Evolutionary conservation across 2,888 invertebrate species (phyloP), one percentile per base, ranked within the genome.

Genomic region (Lycophotia porphyrea): DNA sequence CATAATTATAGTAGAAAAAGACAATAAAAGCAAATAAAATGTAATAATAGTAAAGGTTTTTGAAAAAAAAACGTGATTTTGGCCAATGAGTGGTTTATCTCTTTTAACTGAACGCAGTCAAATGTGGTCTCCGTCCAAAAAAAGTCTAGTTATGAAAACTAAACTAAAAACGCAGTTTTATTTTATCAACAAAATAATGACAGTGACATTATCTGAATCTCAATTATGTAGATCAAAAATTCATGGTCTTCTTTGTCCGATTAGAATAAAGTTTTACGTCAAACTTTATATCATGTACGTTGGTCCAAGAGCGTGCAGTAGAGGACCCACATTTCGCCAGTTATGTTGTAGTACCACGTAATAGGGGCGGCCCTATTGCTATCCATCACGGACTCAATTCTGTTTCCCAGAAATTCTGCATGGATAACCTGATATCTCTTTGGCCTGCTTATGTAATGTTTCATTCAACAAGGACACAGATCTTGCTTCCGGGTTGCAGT

Each of bases 241-340:
- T 13, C 49, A 63, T 27, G 18, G 18, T 18, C 18, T 27, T 36
- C 7, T 47, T 58, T 31, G 8, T 39, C 4, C 9, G 36, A 64
- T 31, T 47, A 3, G 31, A 74, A 58, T 75, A n/a, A 74, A 74
- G 55, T 44, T 55, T 31, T 18, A 34, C 9, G 24, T 47, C 31
- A 31, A 31, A 58, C 18, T 58, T 58, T 18, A 27, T 8, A 58
- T 21, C 18, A 31, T 9, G n/a, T 31, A 34, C 21, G 55, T 55
- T 55, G 7, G 27, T 55, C 15, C 15, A 15, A 27, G 27, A 52
- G 13, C 3, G 9, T 49, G 9, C 24, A 49, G 49, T 24, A 11
- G 49, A 24, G 24, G 24, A 11, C 9, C 24, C 49, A 49, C 24
- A 49, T 49, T 24, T 49, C 9, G 9, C 24, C 47, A 49, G 55